Base-by-base conservation (phyloP, 2,113 vertebrate genomes). In the Gnathonemus echidnorhynchus region DNA sequence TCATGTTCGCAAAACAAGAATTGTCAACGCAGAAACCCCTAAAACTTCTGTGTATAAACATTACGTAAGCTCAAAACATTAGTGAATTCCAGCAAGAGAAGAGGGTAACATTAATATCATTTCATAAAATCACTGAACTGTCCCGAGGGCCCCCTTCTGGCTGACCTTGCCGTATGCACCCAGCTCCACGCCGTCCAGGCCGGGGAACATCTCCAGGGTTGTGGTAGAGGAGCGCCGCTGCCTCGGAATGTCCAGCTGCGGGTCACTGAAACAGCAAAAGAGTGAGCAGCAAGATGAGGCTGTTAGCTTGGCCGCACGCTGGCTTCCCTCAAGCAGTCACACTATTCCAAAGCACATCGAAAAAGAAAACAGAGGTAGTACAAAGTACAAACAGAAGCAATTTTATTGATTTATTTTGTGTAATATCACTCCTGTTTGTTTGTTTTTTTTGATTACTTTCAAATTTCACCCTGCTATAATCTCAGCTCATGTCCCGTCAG, bases 121-220 rank as follows among this genome's bases (percentile, higher is more conserved):
- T 27, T 49, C 45, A 27, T 11, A 48, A 31, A 86, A 49, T 13
- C 21, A 27, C 13, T 31, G 27, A 62, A 66, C 5, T 24, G 45
- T 48, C n/a, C 27, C 39, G 42, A 39, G 87, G 49, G 56, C 24
- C 39, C 31, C 21, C 10, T 11, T 45, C 27, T 24, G 39, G 53
- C 94, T 95, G 96, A 97, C 98, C 97, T 98, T 97, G 92, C 97
- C 97, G 0, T 98, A 98, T 1, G 97, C 96, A 89, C 97, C 98
- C 90, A 98, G 94, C 62, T 99, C 98, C 66, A 99, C 97, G 0
- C 97, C 98, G 94, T 99, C 98, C 74, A 99, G 93, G 2, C 98
- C 97, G 21, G 98, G 97, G 66, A 98, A 95, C 96, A 97, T 97
- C 95, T 99, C 98, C 0, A 97, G 95, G n/a, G 97, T 96, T 53